Percentiles rank a stretch among this genome's conserved stretches.
phyloP scores from a whole-genome alignment of 2,888 invertebrate genomes.

The Athripsodes cinereus region DNA sequence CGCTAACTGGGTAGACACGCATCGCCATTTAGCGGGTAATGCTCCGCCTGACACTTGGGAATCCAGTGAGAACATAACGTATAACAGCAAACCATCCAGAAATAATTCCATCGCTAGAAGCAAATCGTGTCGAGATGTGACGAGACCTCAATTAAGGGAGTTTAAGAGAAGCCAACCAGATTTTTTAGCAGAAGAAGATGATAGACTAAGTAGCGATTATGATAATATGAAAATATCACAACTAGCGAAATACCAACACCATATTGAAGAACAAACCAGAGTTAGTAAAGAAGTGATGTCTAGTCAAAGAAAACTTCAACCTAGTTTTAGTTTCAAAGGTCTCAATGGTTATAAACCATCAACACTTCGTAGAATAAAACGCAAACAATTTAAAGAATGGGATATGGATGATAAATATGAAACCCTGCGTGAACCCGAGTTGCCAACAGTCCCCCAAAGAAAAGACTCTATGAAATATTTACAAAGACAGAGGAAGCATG shows the following conservation, averaged over 20 bases:
- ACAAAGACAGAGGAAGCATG: constrained; percentile 46
- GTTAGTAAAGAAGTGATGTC: constrained; percentile 48
- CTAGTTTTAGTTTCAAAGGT: constrained; percentile 55
- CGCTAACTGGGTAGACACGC: constrained; percentile 78
- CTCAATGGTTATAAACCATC: constrained; percentile 58
- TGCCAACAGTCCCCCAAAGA: constrained; percentile 43
- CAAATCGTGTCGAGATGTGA: constrained; percentile 47
- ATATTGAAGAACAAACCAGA: constrained; percentile 48
- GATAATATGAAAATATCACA: constrained; percentile 43
- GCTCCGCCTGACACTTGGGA: constrained; percentile 34
- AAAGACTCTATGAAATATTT: constrained; percentile 50
- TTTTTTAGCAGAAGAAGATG: constrained; percentile 39
- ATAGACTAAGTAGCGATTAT: constrained; percentile 35
- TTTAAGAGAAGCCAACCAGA: constrained; percentile 37
- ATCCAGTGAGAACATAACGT: constrained; percentile 30
- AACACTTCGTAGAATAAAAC: constrained; percentile 50
- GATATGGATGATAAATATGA: constrained; percentile 38
- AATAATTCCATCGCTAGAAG: constrained; percentile 47
- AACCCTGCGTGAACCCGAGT: constrained; percentile 31
- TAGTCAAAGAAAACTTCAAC: constrained; percentile 47
- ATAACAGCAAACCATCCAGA: constrained; percentile 28
- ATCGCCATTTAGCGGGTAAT: constrained; percentile 47
- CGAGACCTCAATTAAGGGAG: constrained; percentile 33
- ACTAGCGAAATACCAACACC: constrained; percentile 59
- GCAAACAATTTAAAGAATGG: constrained; percentile 54